Conservation (phyloP, 2,797 vertebrate genomes). For the Spea hammondii region DNA sequence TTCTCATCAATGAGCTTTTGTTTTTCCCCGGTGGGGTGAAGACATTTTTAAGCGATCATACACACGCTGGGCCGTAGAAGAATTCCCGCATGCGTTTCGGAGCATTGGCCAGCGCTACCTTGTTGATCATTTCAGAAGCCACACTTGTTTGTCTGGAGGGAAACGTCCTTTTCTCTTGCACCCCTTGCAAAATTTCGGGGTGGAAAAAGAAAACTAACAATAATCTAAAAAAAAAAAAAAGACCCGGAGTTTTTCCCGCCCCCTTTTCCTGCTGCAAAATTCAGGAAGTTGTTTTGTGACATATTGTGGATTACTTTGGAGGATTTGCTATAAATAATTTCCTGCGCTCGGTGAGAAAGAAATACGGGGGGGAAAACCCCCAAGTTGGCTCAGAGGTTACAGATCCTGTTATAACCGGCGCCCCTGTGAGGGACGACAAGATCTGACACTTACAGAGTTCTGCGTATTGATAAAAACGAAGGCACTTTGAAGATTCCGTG, state of each 20-base stretch:
- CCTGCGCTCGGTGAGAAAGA: conserved; percentile 43
- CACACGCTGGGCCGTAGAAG: conserved; percentile 25
- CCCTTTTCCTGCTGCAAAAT: conserved; percentile 9
- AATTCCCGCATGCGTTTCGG: conserved; percentile 15
- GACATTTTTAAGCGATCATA: conserved; percentile 27
- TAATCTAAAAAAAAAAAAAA: not conserved
- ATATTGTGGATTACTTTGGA: not conserved
- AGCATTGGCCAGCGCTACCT: conserved; percentile 34
- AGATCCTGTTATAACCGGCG: not conserved
- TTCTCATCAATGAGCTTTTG: not conserved
- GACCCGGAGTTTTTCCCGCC: not conserved
- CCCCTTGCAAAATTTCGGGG: not conserved
- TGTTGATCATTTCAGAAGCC: conserved; percentile 30
- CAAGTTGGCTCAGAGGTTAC: not conserved
- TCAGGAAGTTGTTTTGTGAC: conserved; percentile 29
- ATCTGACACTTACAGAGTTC: not conserved
- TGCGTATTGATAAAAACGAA: not conserved
- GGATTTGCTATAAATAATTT: conserved; percentile 1
- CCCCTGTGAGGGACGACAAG: not conserved
- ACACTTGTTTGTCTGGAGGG: not conserved
- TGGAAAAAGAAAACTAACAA: not conserved
- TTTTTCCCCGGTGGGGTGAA: conserved; percentile 1
- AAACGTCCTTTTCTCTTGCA: not conserved
- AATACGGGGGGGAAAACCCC: not conserved
- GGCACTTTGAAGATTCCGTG: not conserved